Evolutionary conservation across 2,797 vertebrate species (phyloP).

Genomic region (Melanotaenia trifasciata): DNA sequence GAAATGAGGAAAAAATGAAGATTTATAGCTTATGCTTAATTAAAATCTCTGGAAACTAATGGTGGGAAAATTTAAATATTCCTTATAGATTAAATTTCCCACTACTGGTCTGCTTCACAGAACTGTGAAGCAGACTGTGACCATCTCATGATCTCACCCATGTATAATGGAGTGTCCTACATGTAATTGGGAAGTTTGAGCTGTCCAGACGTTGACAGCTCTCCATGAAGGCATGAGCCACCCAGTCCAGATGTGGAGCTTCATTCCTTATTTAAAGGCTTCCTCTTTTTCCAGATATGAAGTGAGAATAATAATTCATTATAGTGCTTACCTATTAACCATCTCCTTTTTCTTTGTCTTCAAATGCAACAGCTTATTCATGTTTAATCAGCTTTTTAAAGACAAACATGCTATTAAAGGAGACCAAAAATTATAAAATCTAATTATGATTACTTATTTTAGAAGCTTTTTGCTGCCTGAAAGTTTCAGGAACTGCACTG

Average conservation of each 20-base stretch:
- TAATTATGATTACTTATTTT: conserved; percentile 10
- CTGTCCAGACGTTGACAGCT: conserved; percentile 35
- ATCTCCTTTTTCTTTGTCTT: not conserved
- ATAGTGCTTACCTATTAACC: not conserved
- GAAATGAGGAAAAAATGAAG: conserved; percentile 66
- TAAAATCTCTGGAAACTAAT: conserved; percentile 76
- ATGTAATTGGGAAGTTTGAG: conserved; percentile 63
- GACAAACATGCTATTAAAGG: not conserved
- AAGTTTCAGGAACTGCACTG: not conserved
- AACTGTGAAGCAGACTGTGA: conserved; percentile 60
- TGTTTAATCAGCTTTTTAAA: not conserved
- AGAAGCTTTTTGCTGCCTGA: not conserved
- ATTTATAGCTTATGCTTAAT: conserved; percentile 80
- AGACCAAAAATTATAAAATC: conserved; percentile 17
- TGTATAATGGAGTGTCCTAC: conserved; percentile 48
- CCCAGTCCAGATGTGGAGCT: conserved; percentile 10
- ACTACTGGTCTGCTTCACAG: conserved; percentile 43
- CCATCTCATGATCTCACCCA: conserved; percentile 57
- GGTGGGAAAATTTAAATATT: conserved; percentile 77
- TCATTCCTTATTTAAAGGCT: not conserved
- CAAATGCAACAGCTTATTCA: not conserved
- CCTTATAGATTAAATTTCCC: conserved; percentile 69
- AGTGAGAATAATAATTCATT: not conserved
- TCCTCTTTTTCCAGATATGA: not conserved
- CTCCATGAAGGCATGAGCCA: not conserved